A percentile compares a stretch with the other conserved stretches of the same genome.
Conservation (phyloP, 2,888 invertebrate species). For the Thymelicus acteon region DNA sequence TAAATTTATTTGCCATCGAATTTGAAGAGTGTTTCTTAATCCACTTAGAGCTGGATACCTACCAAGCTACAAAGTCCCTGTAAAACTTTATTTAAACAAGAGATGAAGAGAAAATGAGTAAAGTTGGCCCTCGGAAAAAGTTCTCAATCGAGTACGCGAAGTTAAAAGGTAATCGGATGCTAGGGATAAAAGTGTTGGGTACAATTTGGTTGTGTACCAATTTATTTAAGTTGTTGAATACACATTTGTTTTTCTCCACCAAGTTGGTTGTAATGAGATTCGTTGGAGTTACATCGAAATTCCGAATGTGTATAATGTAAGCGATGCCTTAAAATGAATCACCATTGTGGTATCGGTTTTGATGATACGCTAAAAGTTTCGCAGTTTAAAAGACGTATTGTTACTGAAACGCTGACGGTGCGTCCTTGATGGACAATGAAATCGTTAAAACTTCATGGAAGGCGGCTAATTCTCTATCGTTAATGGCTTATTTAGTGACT, state of each 20-base stretch:
- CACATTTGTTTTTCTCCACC: slow-evolving; percentile 19
- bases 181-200: slow-evolving; percentile 51
- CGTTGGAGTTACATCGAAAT: slow-evolving; percentile 2
- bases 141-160: slow-evolving; percentile 63
- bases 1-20: slow-evolving; percentile 64
- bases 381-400: slow-evolving; percentile 60
- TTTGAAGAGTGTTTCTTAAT: slow-evolving; percentile 68
- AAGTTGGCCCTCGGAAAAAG: slow-evolving; percentile 71
- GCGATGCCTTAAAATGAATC: slow-evolving; percentile 29
- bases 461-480: slow-evolving; percentile 61
- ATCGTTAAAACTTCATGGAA: slow-evolving; percentile 63
- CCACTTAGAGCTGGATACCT: slow-evolving; percentile 63
- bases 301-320: slow-evolving; percentile 25
- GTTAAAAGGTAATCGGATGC: slow-evolving; percentile 69
- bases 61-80: slow-evolving; percentile 59
- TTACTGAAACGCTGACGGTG: slow-evolving; percentile 53
- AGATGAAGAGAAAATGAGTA: slow-evolving; percentile 77
- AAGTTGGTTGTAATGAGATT: slow-evolving; percentile 25
- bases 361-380: slow-evolving; percentile 48
- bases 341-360: slow-evolving; percentile 44
- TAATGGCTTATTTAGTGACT: slow-evolving; percentile 61
- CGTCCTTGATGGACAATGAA: slow-evolving; percentile 66
- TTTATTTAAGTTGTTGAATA: slow-evolving; percentile 34
- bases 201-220: slow-evolving; percentile 24
- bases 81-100: slow-evolving; percentile 73